Base-by-base conservation (phyloP, 2,797 vertebrate species). In the Sebastes miniatus region DNA sequence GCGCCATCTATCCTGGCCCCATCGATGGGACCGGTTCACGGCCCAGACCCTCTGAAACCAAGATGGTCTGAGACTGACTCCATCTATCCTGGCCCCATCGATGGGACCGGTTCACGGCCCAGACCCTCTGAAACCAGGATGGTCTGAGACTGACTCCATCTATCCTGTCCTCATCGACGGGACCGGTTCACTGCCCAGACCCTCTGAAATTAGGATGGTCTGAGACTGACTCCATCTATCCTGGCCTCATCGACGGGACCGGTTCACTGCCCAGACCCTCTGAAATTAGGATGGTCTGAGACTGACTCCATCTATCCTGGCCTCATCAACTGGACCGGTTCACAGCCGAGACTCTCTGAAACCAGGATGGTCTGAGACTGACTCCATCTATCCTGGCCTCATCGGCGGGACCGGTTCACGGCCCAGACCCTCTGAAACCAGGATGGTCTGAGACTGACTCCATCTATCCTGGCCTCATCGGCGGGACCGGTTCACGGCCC, bases 1-100 rank as follows among this genome's bases (percentile, higher is more conserved):
- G 80, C 67, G 54, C 84, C 93, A 90, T 94, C 90, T 82, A 72
- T 88, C 89, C 85, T 69, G 78, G 81, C 73, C 83, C 86, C 88
- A 84, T 91, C 91, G 89, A 89, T 85, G 80, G 70, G 70, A 86
- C 78, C 78, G 14, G 70, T 79, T 62, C 88, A 78, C 11, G 10
- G 32, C 83, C 52, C 12, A 36, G 81, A 84, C 81, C 62, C 64
- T 79, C 61, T 67, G 75, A 69, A 82, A 73, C 75, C 83, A 64
- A 52, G 12, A 43, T 13, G 39, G 39, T 43, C 39, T 14, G 5
- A 43, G 39, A 43, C 39, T 43, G 39, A 43, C 39, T 43, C 39
- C 39, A 43, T 43, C 39, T 43, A 43, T 43, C 39, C 13, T 13
- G 39, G 13, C 39, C 39, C 0, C 39, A 43, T 14, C 91, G 89